Evolutionary conservation across 2,797 vertebrate species (phyloP).

Genomic region (Ammospiza maritima): DNA sequence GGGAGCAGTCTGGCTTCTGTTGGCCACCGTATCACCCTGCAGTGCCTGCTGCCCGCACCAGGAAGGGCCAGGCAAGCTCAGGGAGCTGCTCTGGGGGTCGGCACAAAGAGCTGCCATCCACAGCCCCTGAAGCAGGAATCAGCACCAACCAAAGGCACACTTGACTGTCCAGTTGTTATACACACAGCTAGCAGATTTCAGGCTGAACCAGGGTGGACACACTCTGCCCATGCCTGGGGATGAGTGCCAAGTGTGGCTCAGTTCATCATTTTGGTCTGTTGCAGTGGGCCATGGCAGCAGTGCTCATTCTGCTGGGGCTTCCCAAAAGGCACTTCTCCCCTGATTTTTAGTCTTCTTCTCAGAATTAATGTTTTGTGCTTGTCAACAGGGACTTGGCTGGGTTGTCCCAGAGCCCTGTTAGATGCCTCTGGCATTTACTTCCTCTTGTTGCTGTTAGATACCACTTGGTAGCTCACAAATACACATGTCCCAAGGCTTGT

Average conservation of each 20-base stretch:
- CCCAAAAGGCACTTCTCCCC: not conserved
- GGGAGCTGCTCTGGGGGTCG: rapidly evolving
- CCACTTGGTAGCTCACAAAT: not conserved
- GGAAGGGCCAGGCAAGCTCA: not conserved
- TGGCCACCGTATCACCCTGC: rapidly evolving
- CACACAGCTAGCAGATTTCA: not conserved
- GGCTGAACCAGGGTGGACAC: not conserved
- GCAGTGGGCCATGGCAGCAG: rapidly evolving
- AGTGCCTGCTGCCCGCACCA: not conserved
- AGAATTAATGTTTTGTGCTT: not conserved
- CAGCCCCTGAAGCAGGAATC: not conserved
- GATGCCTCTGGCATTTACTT: rapidly evolving
- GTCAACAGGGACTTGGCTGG: not conserved
- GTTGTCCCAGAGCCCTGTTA: not conserved
- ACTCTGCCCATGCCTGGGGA: rapidly evolving
- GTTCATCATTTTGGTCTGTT: rapidly evolving
- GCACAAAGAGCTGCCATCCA: not conserved
- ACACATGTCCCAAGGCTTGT: not conserved
- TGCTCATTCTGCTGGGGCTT: not conserved
- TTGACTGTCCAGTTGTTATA: not conserved
- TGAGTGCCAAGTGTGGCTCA: rapidly evolving
- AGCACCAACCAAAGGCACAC: not conserved
- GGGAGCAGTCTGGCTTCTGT: not conserved
- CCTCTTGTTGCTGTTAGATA: not conserved
- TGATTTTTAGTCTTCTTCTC: not conserved